Conservation (phyloP, 2,113 vertebrate genomes). For the Lampris megalopsis region DNA sequence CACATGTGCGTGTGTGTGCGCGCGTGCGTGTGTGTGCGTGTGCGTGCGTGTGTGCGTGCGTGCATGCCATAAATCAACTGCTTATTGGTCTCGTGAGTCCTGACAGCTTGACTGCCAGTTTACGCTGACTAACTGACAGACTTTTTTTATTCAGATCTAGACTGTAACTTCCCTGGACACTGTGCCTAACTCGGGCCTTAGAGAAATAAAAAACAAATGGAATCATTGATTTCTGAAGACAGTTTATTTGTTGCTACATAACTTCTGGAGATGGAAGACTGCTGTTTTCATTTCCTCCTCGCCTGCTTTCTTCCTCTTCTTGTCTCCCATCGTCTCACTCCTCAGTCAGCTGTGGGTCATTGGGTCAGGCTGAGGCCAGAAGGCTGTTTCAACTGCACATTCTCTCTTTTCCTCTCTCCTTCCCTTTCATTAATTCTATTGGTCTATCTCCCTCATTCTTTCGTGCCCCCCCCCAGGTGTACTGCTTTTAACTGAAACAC, state of each 20-base stretch:
- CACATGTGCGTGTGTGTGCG: not conserved
- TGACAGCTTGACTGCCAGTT: conserved; percentile 6
- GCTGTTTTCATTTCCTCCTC: not conserved
- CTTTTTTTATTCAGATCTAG: not conserved
- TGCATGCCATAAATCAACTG: conserved; percentile 6
- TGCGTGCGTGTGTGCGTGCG: conserved; percentile 1
- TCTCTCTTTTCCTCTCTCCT: not conserved
- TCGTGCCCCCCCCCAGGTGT: not conserved
- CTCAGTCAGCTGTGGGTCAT: conserved; percentile 31
- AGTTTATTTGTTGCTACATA: no score
- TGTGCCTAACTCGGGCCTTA: no score
- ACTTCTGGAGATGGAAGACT: conserved; percentile 3
- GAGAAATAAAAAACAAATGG: no score
- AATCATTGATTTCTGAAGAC: no score
- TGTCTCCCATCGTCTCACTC: not conserved
- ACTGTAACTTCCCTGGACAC: no score
- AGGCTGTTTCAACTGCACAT: not conserved
- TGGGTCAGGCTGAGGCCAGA: conserved; percentile 33
- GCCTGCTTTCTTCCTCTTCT: not conserved
- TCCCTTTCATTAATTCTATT: not conserved
- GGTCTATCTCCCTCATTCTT: not conserved
- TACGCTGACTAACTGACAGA: not conserved
- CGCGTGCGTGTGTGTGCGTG: not conserved
- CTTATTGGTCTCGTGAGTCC: not conserved
- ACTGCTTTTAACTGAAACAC: no score